A percentile compares a stretch with the other conserved stretches of the same genome.
phyloP scores from a whole-genome alignment of 2,888 invertebrate species.

The Xanthia togata region DNA sequence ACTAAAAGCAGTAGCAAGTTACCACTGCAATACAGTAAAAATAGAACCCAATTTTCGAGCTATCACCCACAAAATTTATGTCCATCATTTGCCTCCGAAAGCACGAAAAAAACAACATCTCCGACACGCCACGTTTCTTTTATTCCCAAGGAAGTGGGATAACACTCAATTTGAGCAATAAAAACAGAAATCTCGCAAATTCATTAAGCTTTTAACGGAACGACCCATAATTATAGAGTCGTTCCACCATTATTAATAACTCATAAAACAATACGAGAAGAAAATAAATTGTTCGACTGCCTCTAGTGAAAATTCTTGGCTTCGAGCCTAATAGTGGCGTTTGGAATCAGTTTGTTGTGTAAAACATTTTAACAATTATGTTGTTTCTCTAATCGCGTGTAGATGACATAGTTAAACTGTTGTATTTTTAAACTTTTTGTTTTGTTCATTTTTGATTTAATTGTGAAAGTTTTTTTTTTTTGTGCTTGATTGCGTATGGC shows the following conservation, averaged over 20 bases:
- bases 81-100: conserved; percentile 50
- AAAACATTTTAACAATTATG: conserved; percentile 66
- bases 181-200: conserved; percentile 70
- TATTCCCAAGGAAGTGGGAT: conserved; percentile 63
- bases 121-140: conserved; percentile 63
- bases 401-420: conserved; percentile 49
- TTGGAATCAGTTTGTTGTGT: conserved; percentile 57
- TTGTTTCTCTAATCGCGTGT: conserved; percentile 55
- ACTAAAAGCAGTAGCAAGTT: conserved; percentile 37
- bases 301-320: conserved; percentile 68
- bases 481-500: conserved; percentile 31
- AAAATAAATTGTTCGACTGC: conserved; percentile 64
- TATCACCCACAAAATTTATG: conserved; percentile 60
- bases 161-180: conserved; percentile 68
- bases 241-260: conserved; percentile 68
- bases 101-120: conserved; percentile 57
- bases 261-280: conserved; percentile 68
- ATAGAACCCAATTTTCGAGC: conserved; percentile 53
- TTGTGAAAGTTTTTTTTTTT: conserved; percentile 24
- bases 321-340: conserved; percentile 62
- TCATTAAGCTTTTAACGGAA: conserved; percentile 70
- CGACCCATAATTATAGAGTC: conserved; percentile 68
- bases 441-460: conserved; percentile 43
- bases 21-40: conserved; percentile 52
- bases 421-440: conserved; percentile 38